phyloP scores from a whole-genome alignment of 2,113 vertebrate genomes.

The Pygoscelis antarcticus region DNA sequence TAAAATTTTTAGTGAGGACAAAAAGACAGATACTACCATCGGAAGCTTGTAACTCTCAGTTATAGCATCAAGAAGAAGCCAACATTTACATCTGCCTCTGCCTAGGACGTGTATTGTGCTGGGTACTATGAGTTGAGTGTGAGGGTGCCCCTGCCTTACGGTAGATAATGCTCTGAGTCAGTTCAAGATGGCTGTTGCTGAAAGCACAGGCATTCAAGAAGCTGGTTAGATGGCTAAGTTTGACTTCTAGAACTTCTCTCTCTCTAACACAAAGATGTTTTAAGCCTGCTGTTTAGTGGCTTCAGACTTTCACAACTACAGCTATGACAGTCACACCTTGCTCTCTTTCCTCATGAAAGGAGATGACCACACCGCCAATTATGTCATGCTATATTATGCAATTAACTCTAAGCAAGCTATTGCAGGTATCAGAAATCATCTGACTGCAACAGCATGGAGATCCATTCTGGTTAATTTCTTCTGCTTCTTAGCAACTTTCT shows the following conservation, averaged over 20 bases:
- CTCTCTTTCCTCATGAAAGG: background rate
- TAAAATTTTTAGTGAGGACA: background rate
- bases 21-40: background rate
- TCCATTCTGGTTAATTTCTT: background rate
- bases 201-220: background rate
- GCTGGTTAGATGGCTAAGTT: background rate
- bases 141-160: background rate
- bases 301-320: background rate
- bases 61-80: background rate
- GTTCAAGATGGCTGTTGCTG: background rate
- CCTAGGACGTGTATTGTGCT: background rate
- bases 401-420: background rate
- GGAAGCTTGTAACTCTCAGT: background rate
- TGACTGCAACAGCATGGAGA: background rate
- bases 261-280: background rate
- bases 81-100: background rate
- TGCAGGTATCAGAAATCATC: background rate
- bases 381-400: background rate
- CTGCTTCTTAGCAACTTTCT: background rate
- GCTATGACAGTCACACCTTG: background rate
- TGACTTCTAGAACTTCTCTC: background rate
- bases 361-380: background rate
- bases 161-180: background rate
- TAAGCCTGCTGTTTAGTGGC: background rate
- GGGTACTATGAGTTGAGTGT: background rate